A percentile compares a stretch with the other conserved stretches of the same genome.
These are phyloP conservation scores for Helobdella robusta DNA, from an alignment of 2,888 invertebrate genomes.

Conservation along the genomic window DNA sequence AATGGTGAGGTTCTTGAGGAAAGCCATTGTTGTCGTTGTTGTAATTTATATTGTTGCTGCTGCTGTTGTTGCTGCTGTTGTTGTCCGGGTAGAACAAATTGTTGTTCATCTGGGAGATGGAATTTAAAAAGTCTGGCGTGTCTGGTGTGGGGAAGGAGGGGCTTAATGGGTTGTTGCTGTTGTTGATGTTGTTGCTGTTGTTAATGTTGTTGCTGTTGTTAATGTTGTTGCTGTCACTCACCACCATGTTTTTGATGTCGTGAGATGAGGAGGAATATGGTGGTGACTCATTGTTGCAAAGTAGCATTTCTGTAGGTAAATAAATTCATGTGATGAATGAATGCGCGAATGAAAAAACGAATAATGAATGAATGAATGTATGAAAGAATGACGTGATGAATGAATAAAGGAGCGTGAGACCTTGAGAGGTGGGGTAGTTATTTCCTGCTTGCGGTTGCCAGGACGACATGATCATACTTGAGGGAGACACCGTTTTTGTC, in stretches of 20 bases:
- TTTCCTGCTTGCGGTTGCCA: conserved; percentile 61
- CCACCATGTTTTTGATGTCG: no score
- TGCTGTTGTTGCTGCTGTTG: conserved; percentile 14
- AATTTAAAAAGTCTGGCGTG: conserved; percentile 53
- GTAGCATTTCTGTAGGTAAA: no score
- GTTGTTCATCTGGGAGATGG: conserved; percentile 71
- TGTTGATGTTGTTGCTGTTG: not conserved
- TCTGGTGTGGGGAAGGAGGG: conserved; percentile 32
- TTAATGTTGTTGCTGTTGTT: not conserved
- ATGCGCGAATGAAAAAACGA: not conserved
- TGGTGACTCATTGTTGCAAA: no score
- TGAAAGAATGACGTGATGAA: not conserved
- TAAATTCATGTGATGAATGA: no score
- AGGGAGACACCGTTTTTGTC: conserved; percentile 62
- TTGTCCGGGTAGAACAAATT: conserved; percentile 58
- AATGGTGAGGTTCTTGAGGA: no score
- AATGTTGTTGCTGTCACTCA: not conserved
- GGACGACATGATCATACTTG: conserved; percentile 81
- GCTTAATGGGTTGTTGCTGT: conserved; percentile 25
- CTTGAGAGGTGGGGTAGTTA: not conserved
- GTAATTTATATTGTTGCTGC: not conserved
- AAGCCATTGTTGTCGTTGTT: not conserved
- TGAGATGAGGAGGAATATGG: no score
- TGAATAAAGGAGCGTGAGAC: not conserved
- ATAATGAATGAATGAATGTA: not conserved